Evolutionary conservation across 2,888 invertebrate genomes (phyloP).

Genomic region (Tubulanus polymorphus): DNA sequence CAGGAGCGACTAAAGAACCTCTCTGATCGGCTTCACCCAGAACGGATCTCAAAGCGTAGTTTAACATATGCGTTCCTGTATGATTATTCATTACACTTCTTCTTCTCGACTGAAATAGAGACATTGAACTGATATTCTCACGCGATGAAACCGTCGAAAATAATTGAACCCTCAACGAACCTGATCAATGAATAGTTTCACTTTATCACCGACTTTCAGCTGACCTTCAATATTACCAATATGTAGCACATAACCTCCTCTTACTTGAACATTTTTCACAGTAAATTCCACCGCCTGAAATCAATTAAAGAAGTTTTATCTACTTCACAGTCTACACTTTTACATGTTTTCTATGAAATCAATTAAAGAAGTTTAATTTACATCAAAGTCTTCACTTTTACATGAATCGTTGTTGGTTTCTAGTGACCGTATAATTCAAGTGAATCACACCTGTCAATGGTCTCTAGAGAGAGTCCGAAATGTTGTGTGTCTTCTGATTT

Average conservation of each 20-base stretch:
- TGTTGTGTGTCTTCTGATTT: no score
- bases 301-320: slow-evolving; percentile 1
- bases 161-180: slow-evolving; percentile 34
- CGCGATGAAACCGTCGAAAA: not conserved
- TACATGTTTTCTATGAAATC: no score
- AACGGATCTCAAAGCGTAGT: slow-evolving; percentile 86
- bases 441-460: no score
- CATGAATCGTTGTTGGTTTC: no score
- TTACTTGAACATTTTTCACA: slow-evolving; percentile 74
- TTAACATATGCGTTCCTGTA: slow-evolving; percentile 95
- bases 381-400: no score
- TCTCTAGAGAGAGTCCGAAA: no score
- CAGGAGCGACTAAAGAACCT: slow-evolving; percentile 96
- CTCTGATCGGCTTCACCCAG: slow-evolving; percentile 88
- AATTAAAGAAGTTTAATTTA: no score
- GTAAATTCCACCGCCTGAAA: slow-evolving; percentile 74
- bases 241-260: slow-evolving; percentile 93
- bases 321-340: no score
- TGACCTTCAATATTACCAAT: slow-evolving; percentile 82
- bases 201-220: slow-evolving; percentile 78
- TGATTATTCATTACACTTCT: slow-evolving; percentile 98
- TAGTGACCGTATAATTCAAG: no score
- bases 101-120: slow-evolving; percentile 63
- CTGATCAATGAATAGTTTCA: slow-evolving; percentile 77
- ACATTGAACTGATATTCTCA: not conserved